phyloP scores from a whole-genome alignment of 2,888 invertebrate species.

The Polyploca ridens region DNA sequence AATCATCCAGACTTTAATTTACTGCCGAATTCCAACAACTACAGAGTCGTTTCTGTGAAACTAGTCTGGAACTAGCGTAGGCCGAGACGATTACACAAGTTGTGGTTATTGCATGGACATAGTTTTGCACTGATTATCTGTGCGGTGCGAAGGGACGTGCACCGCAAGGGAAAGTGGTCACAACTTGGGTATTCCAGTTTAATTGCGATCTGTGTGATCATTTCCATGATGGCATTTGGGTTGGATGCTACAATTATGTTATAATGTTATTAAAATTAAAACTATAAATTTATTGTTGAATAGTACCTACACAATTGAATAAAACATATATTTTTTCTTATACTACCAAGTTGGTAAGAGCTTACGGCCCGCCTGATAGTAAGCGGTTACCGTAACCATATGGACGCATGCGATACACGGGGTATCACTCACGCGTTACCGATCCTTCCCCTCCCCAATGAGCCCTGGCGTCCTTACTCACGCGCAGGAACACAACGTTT shows the following conservation, averaged over 20 bases:
- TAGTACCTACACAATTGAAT: too few relatives aligned
- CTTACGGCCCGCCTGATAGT: too few relatives aligned
- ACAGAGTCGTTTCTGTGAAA: constrained; percentile 24
- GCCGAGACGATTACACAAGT: constrained; percentile 36
- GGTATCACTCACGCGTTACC: too few relatives aligned
- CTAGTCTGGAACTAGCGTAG: constrained; percentile 32
- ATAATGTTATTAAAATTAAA: too few relatives aligned
- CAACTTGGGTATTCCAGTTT: constrained; percentile 49
- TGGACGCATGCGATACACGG: too few relatives aligned
- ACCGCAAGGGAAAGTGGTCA: constrained; percentile 48
- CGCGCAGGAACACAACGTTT: too few relatives aligned
- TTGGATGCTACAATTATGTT: constrained; percentile 13
- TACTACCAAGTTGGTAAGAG: too few relatives aligned
- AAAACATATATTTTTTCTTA: too few relatives aligned
- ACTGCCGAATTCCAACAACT: constrained; percentile 19
- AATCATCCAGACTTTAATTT: constrained; percentile 1
- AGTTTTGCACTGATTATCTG: constrained; percentile 59
- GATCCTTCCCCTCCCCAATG: too few relatives aligned
- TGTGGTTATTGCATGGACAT: constrained; percentile 32
- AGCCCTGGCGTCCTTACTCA: too few relatives aligned
- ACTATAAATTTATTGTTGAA: too few relatives aligned
- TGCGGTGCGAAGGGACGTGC: constrained; percentile 45
- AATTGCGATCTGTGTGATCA: constrained; percentile 48
- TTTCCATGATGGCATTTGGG: constrained; percentile 37
- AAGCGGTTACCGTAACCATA: too few relatives aligned